Evolutionary conservation across 1,140 invertebrate species (phyloP).

Genomic region (Venturia canescens): DNA sequence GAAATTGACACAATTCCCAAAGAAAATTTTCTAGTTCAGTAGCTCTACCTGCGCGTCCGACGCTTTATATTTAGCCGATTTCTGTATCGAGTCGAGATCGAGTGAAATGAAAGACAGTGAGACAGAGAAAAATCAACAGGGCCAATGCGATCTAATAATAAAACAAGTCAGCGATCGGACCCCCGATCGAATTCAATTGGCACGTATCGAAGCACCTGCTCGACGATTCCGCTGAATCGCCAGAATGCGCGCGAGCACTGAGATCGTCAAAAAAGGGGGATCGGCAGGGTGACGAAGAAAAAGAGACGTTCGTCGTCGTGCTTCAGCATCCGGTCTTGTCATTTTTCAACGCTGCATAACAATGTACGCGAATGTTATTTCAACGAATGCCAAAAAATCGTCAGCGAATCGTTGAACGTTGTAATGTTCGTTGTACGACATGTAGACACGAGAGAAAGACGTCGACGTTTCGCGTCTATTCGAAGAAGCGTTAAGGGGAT

Average conservation of each 20-base stretch:
- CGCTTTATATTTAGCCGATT: conserved; percentile 45
- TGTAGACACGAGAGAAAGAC: conserved; percentile 43
- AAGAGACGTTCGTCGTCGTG: too few relatives aligned
- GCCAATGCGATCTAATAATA: conserved; percentile 39
- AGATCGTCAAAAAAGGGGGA: too few relatives aligned
- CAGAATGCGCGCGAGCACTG: background rate
- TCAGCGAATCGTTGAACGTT: conserved; percentile 18
- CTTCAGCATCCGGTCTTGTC: background rate
- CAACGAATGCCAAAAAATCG: conserved; percentile 15
- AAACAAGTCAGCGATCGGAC: conserved; percentile 32
- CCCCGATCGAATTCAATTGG: conserved; percentile 34
- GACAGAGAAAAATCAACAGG: conserved; percentile 16
- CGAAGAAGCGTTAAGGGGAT: conserved; percentile 73
- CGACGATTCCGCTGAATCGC: background rate
- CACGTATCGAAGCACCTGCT: conserved; percentile 30
- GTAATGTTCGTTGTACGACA: conserved; percentile 22
- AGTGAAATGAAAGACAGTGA: background rate
- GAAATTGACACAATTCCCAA: too few relatives aligned
- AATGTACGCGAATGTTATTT: conserved; percentile 4
- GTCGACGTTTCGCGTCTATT: conserved; percentile 64
- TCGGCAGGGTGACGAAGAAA: too few relatives aligned
- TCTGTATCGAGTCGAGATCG: conserved; percentile 6
- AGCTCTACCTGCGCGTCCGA: conserved; percentile 8
- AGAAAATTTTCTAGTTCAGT: too few relatives aligned
- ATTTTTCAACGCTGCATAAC: background rate